Evolutionary conservation across 2,113 vertebrate genomes (phyloP), one percentile per base, ranked within the genome.

Genomic region (Herpailurus yagouaroundi): DNA sequence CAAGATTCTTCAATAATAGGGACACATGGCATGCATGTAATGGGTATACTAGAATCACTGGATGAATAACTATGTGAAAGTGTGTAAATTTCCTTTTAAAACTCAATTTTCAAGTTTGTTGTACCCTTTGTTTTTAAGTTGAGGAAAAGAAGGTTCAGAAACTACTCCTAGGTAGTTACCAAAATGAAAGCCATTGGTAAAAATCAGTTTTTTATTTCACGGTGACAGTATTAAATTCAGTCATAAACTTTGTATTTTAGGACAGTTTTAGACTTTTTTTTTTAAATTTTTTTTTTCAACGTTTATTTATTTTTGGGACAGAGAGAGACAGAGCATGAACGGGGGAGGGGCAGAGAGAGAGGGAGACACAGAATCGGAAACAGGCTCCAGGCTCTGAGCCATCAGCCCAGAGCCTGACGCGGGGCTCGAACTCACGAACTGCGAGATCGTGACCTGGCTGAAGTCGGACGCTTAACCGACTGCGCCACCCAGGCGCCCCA

Each of bases 171-270:
- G 66, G 68, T 27, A 21, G 71, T 91, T 50, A 76, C 7, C n/a
- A 29, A 80, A 93, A 71, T 85, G 57, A 81, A 97, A 96, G 87
- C 4, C 18, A 68, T 63, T 60, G 38, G 15, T 48, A 69, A 92
- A 92, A 86, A 91, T 74, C 19, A 74, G 36, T 31, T 94, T 90
- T 84, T 88, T 64, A 27, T 76, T 71, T 76, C 4, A 21, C n/a
- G 25, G 29, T 84, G 63, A 38, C 2, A 7, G 18, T 41, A 63
- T 18, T 63, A 66, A 81, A 87, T 60, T 68, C 29, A 79, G 48
- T 0, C 19, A 48, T 48, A 69, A 45, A 4, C 0, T 74, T 80
- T 68, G 41, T 23, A 52, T 63, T 82, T 87, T 64, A 80, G 55
- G 79, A 36, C 27, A 36, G 5, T 60, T 69, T 27, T 80, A 92